Evolutionary conservation across 1,140 invertebrate genomes (phyloP), one percentile per base, ranked within the genome.

Genomic region (Meloidogyne hapla): DNA sequence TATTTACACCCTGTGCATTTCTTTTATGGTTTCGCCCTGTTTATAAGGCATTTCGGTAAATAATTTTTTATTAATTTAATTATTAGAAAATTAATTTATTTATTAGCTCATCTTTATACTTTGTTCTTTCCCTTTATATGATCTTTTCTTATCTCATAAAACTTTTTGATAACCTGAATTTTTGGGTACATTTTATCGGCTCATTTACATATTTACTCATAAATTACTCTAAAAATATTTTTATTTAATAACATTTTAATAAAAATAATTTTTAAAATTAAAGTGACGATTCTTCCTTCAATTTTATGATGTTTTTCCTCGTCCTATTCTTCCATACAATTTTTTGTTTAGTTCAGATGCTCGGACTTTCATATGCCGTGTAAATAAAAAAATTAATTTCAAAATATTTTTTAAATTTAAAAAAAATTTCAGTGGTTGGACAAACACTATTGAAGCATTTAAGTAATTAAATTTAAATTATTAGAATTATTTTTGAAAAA

Each of bases 221-320:
- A 21, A 66, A 15, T 9, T 33, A 64, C 33, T 12, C 4, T 65
- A 38, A 21, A 26, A 65, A 25, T 26, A 33, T 33, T 33, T 33
- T 33, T 33, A 33, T 6, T 33, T 33, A 33, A 33, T 4, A 15
- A 10, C 12, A 25, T 74, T 67, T 74, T 8, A 68, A 26, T 38
- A 64, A 70, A 70, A 70, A 5, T 26, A 28, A 40, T 9, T 79
- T 76, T 75, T 26, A 26, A 28, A 28, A 23, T 89, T 92, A 90
- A 89, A 92, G 94, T 81, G 94, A 92, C 85, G 96, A 99, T 89
- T 97, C 94, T 84, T 98, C 95, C 1, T 96, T 99, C 90, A 98
- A 98, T 89, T 99, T 99, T 88, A 98, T 99, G 94, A 93, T 98
- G 33, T 99, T 98, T 90, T 99, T 99, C 91, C 96, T 99, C 87